phyloP scores from a whole-genome alignment of 2,797 vertebrate species.

The Clarias fuscus region DNA sequence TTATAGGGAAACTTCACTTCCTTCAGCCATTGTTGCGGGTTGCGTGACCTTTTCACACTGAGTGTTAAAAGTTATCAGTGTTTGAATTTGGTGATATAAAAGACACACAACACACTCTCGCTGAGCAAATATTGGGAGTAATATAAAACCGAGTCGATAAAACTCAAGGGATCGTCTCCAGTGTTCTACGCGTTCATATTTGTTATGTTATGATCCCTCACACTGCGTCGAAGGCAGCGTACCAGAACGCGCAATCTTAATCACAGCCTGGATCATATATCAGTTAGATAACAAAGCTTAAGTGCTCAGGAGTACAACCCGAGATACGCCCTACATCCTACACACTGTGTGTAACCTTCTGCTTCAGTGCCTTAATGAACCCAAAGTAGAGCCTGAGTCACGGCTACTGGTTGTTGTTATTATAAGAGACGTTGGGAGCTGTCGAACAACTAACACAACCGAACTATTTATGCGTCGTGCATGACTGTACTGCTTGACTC shows the following conservation, averaged over 20 bases:
- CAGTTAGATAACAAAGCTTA: slow-evolving; percentile 10
- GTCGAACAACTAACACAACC: background rate
- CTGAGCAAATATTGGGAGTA: background rate
- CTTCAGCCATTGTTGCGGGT: background rate
- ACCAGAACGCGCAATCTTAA: slow-evolving; percentile 14
- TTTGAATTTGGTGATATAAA: background rate
- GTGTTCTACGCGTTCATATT: background rate
- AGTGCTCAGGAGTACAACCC: background rate
- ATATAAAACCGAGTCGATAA: background rate
- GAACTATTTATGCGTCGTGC: background rate
- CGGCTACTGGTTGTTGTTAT: slow-evolving; percentile 5
- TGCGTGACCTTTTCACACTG: background rate
- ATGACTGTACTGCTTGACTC: background rate
- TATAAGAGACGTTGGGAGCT: background rate
- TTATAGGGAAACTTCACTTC: background rate
- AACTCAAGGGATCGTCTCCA: background rate
- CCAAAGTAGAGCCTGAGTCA: slow-evolving; percentile 16
- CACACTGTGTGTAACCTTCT: slow-evolving; percentile 8
- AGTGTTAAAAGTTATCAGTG: background rate
- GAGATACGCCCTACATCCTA: background rate
- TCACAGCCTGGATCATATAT: background rate
- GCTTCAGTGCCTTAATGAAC: slow-evolving; percentile 22
- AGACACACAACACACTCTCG: background rate
- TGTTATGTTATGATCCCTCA: background rate
- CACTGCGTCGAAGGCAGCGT: background rate